Base-by-base conservation (phyloP, 92 coral and sea anemone species). In the Actinernus sp. region DNA sequence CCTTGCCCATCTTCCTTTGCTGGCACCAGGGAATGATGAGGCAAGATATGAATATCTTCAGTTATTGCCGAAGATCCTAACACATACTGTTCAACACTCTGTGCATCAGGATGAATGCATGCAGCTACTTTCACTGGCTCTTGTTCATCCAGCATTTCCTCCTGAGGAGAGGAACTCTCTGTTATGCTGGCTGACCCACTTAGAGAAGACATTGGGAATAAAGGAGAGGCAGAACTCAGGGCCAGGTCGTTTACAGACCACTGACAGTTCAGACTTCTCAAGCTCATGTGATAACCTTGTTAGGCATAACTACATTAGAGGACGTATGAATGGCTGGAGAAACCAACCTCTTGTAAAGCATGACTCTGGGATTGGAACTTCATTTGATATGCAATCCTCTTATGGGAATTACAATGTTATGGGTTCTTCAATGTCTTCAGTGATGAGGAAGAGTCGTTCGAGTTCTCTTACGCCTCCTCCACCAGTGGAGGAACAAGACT, bases 141-240 rank as follows among this genome's bases (percentile, higher is more conserved):
- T 95, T 10, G 99, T 95, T 43, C 99, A 95, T 66, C 99, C 99
- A 2, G 99, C 99, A 3, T 95, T 95, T 64, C 94, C 97, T 0
- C 88, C 86, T 1, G 87, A 91, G 63, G 99, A 95, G 55, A 68
- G 99, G 8, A 87, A 52, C 49, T 57, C 89, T 1, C 75, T 95
- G 20, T 86, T 87, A 4, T 75, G 81, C 39, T 95, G 99, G 99
- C 76, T 95, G 49, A 88, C 93, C 82, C 88, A 87, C 44, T 82
- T 95, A 21, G 97, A 95, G 46, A 83, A 91, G 78, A 87, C 85
- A 11, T 68, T 83, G 21, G 90, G 90, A 37, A 80, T 79, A 21
- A 88, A 92, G 18, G 94, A 88, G 61, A 72, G 93, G 64, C 71
- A 74, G 30, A 88, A 88, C 40, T 78, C 79, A 2, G 82, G 88